Percentiles rank a stretch among this genome's conserved stretches.
Evolutionary conservation across 2,888 invertebrate genomes (phyloP).

Genomic region (Dione juno): DNA sequence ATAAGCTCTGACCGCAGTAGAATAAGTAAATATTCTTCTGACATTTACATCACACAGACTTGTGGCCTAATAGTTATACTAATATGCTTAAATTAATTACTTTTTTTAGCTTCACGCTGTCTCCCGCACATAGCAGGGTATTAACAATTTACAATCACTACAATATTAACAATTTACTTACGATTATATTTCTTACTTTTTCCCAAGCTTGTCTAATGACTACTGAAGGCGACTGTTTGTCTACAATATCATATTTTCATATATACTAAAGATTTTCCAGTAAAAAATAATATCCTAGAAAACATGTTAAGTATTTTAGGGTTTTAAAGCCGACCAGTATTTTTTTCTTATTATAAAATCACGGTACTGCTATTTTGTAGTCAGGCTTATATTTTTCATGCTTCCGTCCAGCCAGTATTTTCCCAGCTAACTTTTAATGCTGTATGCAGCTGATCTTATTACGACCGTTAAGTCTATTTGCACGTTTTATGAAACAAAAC

Average conservation of each 20-base stretch:
- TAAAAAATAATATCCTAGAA: not conserved
- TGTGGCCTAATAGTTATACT: too few species aligned
- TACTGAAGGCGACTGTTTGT: not conserved
- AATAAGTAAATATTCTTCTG: too few species aligned
- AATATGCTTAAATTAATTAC: too few species aligned
- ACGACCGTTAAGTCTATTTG: slow-evolving; percentile 9
- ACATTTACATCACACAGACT: too few species aligned
- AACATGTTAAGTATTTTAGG: slow-evolving; percentile 1
- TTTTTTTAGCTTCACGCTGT: too few species aligned
- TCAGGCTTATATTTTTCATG: slow-evolving; percentile 11
- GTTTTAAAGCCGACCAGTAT: not conserved
- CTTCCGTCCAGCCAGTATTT: slow-evolving; percentile 9
- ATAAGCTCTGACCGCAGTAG: too few species aligned
- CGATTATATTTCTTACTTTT: not conserved
- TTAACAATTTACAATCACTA: too few species aligned
- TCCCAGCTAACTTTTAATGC: slow-evolving; percentile 16
- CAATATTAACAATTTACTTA: too few species aligned
- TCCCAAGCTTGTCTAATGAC: not conserved
- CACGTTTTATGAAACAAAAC: slow-evolving; percentile 18
- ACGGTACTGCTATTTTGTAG: not conserved
- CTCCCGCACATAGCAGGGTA: too few species aligned
- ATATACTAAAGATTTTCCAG: not conserved
- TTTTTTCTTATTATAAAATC: slow-evolving; percentile 10
- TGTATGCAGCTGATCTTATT: slow-evolving; percentile 20
- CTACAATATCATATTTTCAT: not conserved